Base-by-base conservation (phyloP, 2,888 invertebrate genomes). In the Eupithecia tripunctaria region DNA sequence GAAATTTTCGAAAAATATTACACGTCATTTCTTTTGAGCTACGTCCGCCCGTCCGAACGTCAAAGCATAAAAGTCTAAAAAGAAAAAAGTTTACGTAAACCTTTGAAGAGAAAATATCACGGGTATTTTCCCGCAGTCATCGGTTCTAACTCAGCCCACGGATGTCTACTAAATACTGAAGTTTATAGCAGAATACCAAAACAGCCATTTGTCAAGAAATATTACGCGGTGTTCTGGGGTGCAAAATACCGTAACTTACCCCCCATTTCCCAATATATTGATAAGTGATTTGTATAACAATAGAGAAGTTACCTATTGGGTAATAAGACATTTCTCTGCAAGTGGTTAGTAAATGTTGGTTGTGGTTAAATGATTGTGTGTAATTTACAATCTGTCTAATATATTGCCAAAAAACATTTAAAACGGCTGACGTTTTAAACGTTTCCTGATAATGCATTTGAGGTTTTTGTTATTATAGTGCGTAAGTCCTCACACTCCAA, bases 101-200 rank as follows among this genome's bases (percentile, higher is more conserved):
- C 12, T 56, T 25, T 56, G 25, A 56, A 21, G 51, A 56, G 4
- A 21, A 21, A n/a, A 21, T 56, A 56, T 21, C 51, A 56, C 8
- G 51, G 25, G 21, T 21, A 51, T 51, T 25, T 56, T 56, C 51
- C 51, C 51, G 25, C 12, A 51, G 21, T 56, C n/a, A n/a, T n/a
- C 51, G 14, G 51, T 56, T 12, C 51, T 25, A 56, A 56, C 51
- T 56, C 51, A 25, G n/a, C 21, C 12, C 51, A 25, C 21, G 25
- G 25, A 25, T 14, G 25, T 25, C 51, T 56, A 56, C 51, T 56
- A 56, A 56, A 56, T 25, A 56, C 51, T 56, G 25, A 12, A 56
- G 51, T 56, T 56, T 56, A 56, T 56, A 56, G 51, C 51, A 25
- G 51, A 56, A 21, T 56, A 56, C 56, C 56, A 56, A 56, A 56